These are phyloP conservation scores for Phalacrocorax pelagicus DNA, from an alignment of 2,113 vertebrate species.

Conservation along the genomic window DNA sequence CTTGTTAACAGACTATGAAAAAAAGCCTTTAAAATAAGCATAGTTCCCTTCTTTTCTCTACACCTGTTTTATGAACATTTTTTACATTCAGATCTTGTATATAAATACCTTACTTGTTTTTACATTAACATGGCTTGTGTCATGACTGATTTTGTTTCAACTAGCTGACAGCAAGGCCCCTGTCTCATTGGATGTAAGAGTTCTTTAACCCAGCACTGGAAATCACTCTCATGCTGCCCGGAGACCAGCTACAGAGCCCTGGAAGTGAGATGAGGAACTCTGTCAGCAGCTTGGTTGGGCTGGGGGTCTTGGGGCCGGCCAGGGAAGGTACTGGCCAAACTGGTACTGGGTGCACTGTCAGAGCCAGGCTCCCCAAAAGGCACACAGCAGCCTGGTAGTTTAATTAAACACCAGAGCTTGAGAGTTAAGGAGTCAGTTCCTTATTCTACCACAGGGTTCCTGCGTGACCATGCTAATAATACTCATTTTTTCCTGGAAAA, in stretches of 20 bases:
- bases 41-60: neutral
- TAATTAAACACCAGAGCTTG: neutral
- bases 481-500: neutral
- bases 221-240: neutral
- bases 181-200: neutral
- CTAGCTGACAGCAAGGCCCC: neutral
- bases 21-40: neutral
- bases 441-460: neutral
- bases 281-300: accelerated
- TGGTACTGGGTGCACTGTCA: too few species aligned
- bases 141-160: neutral
- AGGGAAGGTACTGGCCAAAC: neutral
- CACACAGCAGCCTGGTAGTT: accelerated
- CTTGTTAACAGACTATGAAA: slow-evolving; percentile 1
- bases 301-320: accelerated
- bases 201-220: neutral
- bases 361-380: neutral
- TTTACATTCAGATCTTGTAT: neutral
- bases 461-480: neutral
- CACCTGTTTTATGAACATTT: neutral
- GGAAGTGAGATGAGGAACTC: neutral
- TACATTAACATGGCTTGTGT: neutral
- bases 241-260: neutral
- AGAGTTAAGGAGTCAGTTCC: neutral
- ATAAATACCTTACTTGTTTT: neutral